A percentile compares a stretch with the other conserved stretches of the same genome.
These are phyloP conservation scores for Cyprinodon brontotheroides DNA, from an alignment of 2,113 vertebrate species.

Conservation along the genomic window DNA sequence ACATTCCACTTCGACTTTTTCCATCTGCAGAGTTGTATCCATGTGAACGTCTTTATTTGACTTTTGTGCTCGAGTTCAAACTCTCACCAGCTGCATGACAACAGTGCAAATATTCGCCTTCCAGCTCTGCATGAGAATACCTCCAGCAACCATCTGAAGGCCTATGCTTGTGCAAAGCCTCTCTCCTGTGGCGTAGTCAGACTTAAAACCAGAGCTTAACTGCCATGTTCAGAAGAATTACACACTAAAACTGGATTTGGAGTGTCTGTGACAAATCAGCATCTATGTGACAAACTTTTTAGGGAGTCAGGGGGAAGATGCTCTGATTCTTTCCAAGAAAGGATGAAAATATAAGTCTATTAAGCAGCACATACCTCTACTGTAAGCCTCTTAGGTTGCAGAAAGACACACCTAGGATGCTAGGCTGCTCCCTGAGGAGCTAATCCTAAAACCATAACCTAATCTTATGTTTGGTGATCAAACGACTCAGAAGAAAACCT, in stretches of 20 bases:
- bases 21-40: background rate
- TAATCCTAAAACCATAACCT: conserved; percentile 73
- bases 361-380: conserved; percentile 70
- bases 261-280: conserved; percentile 68
- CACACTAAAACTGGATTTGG: conserved; percentile 73
- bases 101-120: background rate
- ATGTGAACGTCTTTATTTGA: background rate
- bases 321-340: conserved; percentile 66
- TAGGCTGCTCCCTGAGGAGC: conserved; percentile 66
- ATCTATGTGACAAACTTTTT: conserved; percentile 65
- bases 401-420: conserved; percentile 78
- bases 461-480: conserved; percentile 82
- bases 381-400: conserved; percentile 78
- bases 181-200: conserved; percentile 57
- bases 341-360: conserved; percentile 74
- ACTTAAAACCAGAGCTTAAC: conserved; percentile 64
- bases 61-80: background rate
- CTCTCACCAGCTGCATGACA: background rate
- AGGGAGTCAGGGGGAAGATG: conserved; percentile 43
- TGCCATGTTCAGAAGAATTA: conserved; percentile 63
- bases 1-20: background rate
- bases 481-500: conserved; percentile 72
- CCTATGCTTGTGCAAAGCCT: conserved; percentile 56
- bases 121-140: conserved; percentile 1
- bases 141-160: conserved; percentile 43